phyloP scores from a whole-genome alignment of 2,888 invertebrate genomes.

The Heliconius sara region DNA sequence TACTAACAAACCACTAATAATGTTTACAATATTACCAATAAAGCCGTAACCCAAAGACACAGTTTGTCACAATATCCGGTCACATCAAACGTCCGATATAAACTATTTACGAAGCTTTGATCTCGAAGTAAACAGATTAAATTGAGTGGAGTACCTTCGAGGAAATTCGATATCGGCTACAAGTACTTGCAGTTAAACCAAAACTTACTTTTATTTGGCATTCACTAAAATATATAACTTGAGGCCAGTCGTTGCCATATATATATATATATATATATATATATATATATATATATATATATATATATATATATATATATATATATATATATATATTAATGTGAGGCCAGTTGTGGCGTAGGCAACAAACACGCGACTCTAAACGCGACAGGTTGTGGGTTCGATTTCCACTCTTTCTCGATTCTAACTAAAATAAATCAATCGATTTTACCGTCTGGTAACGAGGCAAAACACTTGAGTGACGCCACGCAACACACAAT shows the following conservation, averaged over 20 bases:
- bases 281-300: neutral
- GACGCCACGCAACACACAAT: no score
- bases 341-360: no score
- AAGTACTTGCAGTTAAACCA: neutral
- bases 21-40: conserved; percentile 41
- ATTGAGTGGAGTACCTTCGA: conserved; percentile 45
- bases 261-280: neutral
- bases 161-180: conserved; percentile 26
- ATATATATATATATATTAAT: no score
- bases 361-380: neutral
- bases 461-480: no score
- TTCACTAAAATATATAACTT: neutral
- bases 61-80: conserved; percentile 32
- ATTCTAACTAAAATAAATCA: no score
- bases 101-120: conserved; percentile 51
- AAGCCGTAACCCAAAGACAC: conserved; percentile 32
- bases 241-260: no score
- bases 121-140: conserved; percentile 49
- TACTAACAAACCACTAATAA: conserved; percentile 22
- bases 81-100: conserved; percentile 39
- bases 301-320: neutral
- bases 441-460: neutral
- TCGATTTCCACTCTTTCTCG: neutral
- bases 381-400: no score
- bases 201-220: neutral